Percentiles rank a stretch among this genome's conserved stretches.
Evolutionary conservation across 2,797 vertebrate genomes (phyloP).

Genomic region (Anguilla pacifica): DNA sequence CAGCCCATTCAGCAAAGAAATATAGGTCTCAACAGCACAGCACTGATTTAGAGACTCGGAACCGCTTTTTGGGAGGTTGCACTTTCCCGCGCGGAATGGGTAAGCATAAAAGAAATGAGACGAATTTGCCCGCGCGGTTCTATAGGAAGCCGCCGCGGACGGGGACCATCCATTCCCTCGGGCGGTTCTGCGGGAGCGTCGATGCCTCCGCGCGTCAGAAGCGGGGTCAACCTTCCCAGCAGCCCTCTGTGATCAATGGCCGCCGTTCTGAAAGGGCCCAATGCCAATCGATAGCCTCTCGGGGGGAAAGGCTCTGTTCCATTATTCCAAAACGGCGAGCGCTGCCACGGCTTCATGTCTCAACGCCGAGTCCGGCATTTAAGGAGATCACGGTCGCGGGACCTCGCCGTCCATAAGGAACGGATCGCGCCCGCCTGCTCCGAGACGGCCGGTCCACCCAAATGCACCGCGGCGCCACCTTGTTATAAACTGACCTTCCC

Average conservation of each 20-base stretch:
- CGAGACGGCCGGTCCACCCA: background rate
- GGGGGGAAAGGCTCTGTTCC: conserved; percentile 25
- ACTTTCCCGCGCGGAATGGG: background rate
- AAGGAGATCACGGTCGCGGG: background rate
- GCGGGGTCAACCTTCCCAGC: conserved; percentile 22
- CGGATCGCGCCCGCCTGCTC: background rate
- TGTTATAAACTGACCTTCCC: conserved; percentile 15
- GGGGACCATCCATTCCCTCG: background rate
- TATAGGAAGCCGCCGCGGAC: background rate
- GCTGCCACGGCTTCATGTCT: background rate
- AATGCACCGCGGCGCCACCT: background rate
- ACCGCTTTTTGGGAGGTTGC: background rate
- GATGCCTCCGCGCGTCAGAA: background rate
- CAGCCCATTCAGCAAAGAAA: conserved; percentile 7
- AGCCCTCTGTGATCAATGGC: conserved; percentile 31
- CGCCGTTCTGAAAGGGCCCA: conserved; percentile 24
- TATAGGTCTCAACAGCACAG: background rate
- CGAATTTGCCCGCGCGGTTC: background rate
- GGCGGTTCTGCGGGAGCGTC: background rate
- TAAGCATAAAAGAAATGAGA: background rate
- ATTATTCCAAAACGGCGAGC: conserved; percentile 30
- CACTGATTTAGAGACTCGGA: conserved; percentile 1
- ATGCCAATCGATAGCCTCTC: conserved; percentile 41
- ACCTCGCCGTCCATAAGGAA: background rate
- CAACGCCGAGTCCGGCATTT: background rate